Evolutionary conservation across 2,797 vertebrate species (phyloP).

Genomic region (Dendrocincla fuliginosa): DNA sequence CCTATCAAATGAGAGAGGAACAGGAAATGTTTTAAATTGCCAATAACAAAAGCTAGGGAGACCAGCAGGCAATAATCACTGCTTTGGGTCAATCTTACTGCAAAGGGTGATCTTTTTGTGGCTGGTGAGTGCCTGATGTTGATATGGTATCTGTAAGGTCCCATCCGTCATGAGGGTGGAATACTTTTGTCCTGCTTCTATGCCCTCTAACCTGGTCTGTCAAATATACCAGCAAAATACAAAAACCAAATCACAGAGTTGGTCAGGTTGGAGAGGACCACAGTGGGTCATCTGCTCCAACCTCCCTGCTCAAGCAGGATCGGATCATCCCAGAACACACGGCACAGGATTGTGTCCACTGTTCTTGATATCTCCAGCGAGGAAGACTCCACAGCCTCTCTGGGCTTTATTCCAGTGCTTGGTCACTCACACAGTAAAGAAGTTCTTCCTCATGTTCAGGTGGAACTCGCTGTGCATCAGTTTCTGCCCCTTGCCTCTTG

Average conservation of each 20-base stretch:
- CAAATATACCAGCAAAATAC: not conserved
- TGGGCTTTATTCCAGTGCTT: not conserved
- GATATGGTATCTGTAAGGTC: not conserved
- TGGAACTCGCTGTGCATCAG: not conserved
- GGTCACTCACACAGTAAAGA: not conserved
- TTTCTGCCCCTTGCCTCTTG: not conserved
- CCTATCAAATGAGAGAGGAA: not conserved
- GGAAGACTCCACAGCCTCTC: not conserved
- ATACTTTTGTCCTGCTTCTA: not conserved
- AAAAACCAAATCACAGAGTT: not conserved
- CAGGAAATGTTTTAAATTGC: not conserved
- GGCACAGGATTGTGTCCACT: rapidly evolving
- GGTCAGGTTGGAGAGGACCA: not conserved
- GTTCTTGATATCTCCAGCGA: rapidly evolving
- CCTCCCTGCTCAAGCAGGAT: not conserved
- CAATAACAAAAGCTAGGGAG: not conserved
- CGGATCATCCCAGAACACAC: not conserved
- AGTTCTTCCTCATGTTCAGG: not conserved
- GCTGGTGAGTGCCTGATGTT: not conserved
- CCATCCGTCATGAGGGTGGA: rapidly evolving
- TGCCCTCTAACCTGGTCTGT: not conserved
- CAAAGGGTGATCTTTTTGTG: not conserved
- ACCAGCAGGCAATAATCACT: not conserved
- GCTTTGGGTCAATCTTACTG: not conserved
- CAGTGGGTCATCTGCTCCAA: not conserved